Percentiles rank a stretch among this genome's conserved stretches.
These are phyloP conservation scores for Pachypsylla venusta DNA, from an alignment of 1,140 invertebrate species.

Conservation along the genomic window DNA sequence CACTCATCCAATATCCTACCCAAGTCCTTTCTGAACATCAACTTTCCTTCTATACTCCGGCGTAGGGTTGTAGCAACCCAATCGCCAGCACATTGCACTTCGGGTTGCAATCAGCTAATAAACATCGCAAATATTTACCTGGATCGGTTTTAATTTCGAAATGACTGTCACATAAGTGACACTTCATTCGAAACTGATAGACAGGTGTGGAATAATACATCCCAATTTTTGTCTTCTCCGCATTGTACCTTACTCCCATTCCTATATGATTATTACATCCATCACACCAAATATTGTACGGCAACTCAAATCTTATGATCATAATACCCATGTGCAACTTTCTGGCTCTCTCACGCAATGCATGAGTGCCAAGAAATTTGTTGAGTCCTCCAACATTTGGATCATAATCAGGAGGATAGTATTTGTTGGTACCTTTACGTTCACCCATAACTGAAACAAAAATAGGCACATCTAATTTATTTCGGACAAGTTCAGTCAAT, in stretches of 20 bases:
- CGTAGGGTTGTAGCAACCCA: too few species aligned
- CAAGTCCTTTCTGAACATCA: too few species aligned
- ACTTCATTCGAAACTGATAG: conserved; percentile 98
- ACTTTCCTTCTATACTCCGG: too few species aligned
- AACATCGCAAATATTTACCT: conserved; percentile 44
- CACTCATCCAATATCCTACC: too few species aligned
- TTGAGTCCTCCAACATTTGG: conserved; percentile 84
- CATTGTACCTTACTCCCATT: conserved; percentile 98
- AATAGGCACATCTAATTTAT: too few species aligned
- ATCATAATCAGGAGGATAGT: conserved; percentile 98
- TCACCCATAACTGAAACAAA: conserved; percentile 62
- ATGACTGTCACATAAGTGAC: conserved; percentile 94
- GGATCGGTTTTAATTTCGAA: conserved; percentile 99
- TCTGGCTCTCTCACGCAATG: conserved; percentile 80
- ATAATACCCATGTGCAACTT: conserved; percentile 93
- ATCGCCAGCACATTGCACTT: too few species aligned
- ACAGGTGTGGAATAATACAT: conserved; percentile 98
- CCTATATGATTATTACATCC: conserved; percentile 97
- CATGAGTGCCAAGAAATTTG: conserved; percentile 87
- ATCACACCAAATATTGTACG: conserved; percentile 98
- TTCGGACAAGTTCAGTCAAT: too few species aligned
- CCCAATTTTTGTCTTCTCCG: conserved; percentile 95
- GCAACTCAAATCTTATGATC: conserved; percentile 99
- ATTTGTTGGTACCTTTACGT: conserved; percentile 92
- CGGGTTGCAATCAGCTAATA: conserved; percentile 9